Conservation (phyloP, 2,888 invertebrate genomes). For the Napeogenes sylphis region DNA sequence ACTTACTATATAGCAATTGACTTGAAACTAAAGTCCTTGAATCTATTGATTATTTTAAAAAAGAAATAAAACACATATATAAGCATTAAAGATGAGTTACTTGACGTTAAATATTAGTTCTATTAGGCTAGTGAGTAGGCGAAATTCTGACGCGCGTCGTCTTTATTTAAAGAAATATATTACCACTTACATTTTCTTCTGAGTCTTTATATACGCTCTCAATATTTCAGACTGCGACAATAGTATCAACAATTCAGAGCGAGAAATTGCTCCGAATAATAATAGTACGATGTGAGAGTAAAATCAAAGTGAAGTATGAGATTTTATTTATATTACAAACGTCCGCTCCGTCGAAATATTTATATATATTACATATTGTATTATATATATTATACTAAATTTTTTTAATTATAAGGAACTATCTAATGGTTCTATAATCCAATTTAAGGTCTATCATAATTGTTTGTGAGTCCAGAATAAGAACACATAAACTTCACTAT, state of each 20-base stretch:
- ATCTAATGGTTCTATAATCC: too few species aligned
- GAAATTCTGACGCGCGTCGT: too few species aligned
- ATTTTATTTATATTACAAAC: background rate
- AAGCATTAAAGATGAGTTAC: too few species aligned
- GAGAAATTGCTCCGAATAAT: background rate
- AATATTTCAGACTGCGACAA: conserved; percentile 1
- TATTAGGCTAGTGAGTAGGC: too few species aligned
- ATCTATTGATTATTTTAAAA: too few species aligned
- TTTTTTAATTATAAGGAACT: background rate
- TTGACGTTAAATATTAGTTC: too few species aligned
- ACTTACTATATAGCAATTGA: background rate
- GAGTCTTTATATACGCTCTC: background rate
- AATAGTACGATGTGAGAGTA: background rate
- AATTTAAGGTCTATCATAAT: too few species aligned
- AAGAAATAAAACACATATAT: too few species aligned
- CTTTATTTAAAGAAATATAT: background rate
- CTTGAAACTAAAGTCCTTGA: background rate
- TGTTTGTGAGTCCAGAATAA: too few species aligned
- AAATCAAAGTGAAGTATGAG: background rate
- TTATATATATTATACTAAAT: background rate
- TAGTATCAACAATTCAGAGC: conserved; percentile 1
- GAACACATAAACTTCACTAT: too few species aligned
- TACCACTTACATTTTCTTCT: background rate
- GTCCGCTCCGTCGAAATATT: background rate
- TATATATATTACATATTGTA: background rate